Conservation (phyloP, 1,140 invertebrate species). For the Drosophila ohnishii region DNA sequence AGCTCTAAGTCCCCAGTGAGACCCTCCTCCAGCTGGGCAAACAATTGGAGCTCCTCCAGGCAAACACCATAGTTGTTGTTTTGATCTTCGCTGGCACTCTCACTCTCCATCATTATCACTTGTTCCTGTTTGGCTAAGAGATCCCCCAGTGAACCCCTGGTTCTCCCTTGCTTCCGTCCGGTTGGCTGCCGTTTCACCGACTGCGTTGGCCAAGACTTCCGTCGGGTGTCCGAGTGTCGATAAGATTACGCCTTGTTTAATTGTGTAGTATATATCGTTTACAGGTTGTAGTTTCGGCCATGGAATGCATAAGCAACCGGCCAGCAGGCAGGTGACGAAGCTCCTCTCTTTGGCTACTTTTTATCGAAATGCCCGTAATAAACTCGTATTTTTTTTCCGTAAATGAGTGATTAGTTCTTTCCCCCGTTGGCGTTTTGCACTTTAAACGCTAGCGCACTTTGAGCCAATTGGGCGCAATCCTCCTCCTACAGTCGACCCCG, state of each 20-base stretch:
- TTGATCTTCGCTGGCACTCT: neutral
- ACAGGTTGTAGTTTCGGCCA: conserved; percentile 24
- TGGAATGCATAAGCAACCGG: neutral
- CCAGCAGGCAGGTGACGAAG: conserved; percentile 10
- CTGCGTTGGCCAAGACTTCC: conserved; percentile 20
- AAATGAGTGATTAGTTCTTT: conserved; percentile 45
- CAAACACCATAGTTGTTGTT: conserved; percentile 37
- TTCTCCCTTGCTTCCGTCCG: neutral
- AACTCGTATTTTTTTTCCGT: conserved; percentile 28
- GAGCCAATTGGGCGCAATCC: conserved; percentile 44
- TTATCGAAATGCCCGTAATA: conserved; percentile 57
- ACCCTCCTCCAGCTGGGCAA: conserved; percentile 45
- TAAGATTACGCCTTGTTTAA: conserved; percentile 50
- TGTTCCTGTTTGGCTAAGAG: conserved; percentile 9
- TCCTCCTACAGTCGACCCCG: conserved; percentile 6
- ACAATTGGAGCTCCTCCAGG: conserved; percentile 56
- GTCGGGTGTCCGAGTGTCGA: conserved; percentile 8
- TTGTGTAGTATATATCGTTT: conserved; percentile 35
- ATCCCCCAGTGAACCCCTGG: neutral
- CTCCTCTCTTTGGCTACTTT: conserved; percentile 12
- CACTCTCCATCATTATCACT: neutral
- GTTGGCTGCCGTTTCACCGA: conserved; percentile 14
- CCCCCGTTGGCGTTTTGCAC: conserved; percentile 26
- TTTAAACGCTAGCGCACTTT: conserved; percentile 65
- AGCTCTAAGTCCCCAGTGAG: conserved; percentile 7